Evolutionary conservation across 2,797 vertebrate species (phyloP).

Genomic region (Novumbra hubbsi): DNA sequence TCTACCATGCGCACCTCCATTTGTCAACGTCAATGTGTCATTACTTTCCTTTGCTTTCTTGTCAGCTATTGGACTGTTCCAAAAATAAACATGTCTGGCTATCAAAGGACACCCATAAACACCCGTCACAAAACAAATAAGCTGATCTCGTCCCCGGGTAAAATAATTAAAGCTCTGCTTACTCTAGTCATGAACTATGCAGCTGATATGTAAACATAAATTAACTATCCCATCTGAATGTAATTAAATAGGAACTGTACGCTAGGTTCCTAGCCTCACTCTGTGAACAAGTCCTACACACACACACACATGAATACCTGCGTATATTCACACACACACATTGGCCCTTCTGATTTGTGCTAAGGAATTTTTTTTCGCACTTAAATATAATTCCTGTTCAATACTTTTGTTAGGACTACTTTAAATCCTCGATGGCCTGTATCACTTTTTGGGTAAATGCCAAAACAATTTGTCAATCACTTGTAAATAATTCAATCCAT

Average conservation of each 20-base stretch:
- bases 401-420: conserved; percentile 18
- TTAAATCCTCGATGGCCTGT: conserved; percentile 20
- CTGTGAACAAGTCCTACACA: conserved; percentile 50
- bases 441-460: conserved; percentile 58
- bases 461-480: conserved; percentile 73
- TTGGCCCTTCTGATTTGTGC: not conserved
- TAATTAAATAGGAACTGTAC: conserved; percentile 68
- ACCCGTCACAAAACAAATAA: conserved; percentile 78
- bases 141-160: conserved; percentile 77
- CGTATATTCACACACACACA: not conserved
- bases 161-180: conserved; percentile 83
- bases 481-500: conserved; percentile 77
- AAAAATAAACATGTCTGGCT: conserved; percentile 76
- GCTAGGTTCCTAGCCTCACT: conserved; percentile 51
- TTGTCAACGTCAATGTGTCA: conserved; percentile 71
- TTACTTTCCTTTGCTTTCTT: conserved; percentile 77
- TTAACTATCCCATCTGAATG: conserved; percentile 74
- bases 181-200: conserved; percentile 78
- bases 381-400: not conserved
- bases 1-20: conserved; percentile 69
- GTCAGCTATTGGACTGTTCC: conserved; percentile 70
- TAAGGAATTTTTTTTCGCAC: not conserved
- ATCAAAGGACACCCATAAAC: conserved; percentile 74
- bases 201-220: conserved; percentile 79
- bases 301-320: not conserved